These are phyloP conservation scores for Choloepus hoffmanni DNA, from an alignment of 2,113 vertebrate species.

Conservation along the genomic window DNA sequence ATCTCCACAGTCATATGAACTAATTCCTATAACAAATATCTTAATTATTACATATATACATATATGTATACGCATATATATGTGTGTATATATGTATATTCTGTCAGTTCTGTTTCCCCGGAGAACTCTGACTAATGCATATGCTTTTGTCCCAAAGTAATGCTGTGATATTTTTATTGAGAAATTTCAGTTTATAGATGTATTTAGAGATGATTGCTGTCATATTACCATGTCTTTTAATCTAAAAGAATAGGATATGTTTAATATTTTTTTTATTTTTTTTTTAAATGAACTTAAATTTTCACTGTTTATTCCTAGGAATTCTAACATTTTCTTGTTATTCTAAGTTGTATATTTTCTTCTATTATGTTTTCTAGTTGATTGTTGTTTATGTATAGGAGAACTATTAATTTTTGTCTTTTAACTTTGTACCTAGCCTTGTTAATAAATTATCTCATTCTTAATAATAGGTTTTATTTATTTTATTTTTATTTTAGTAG, in stretches of 20 bases:
- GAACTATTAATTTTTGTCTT: not conserved
- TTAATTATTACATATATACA: no score
- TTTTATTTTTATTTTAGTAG: slow-evolving; percentile 4
- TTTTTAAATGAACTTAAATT: not conserved
- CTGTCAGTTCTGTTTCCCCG: no score
- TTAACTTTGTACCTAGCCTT: slow-evolving; percentile 29
- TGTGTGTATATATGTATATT: no score
- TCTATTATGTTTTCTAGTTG: slow-evolving; percentile 1
- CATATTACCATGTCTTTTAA: not conserved
- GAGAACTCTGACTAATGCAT: no score
- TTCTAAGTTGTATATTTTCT: slow-evolving; percentile 12
- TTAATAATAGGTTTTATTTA: not conserved
- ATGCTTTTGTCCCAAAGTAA: slow-evolving; percentile 53
- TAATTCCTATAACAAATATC: no score
- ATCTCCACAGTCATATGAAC: no score
- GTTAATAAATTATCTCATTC: slow-evolving; percentile 8
- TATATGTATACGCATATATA: no score
- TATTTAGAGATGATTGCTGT: slow-evolving; percentile 10
- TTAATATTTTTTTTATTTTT: not conserved
- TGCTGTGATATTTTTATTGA: slow-evolving; percentile 28
- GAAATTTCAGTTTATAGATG: not conserved
- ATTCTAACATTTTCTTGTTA: not conserved
- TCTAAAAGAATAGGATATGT: slow-evolving; percentile 21
- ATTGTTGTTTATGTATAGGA: not conserved
- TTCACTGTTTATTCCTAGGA: not conserved